Evolutionary conservation across 2,113 vertebrate genomes (phyloP), one percentile per base, ranked within the genome.

Genomic region (Petromus typicus): DNA sequence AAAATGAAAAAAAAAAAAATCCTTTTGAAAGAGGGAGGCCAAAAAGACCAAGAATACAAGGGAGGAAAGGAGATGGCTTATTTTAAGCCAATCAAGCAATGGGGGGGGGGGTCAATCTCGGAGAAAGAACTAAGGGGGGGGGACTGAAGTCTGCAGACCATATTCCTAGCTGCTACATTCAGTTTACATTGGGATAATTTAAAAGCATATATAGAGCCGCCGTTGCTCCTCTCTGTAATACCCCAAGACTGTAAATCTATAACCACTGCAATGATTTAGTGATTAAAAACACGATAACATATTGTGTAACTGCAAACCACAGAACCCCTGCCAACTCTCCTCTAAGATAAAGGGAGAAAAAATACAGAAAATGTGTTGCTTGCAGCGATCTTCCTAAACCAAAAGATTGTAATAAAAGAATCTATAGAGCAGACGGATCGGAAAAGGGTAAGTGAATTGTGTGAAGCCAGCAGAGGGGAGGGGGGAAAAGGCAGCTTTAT

Each of bases 281-380:
- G 99, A 99, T 99, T 99, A 99, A 99, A 98, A 99, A 99, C 98
- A 99, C 94, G 99, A 99, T 99, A 99, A 99, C 99, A 99, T 98
- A 99, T 99, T 99, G 99, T 98, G 98, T 99, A 99, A 99, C 98
- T 99, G 98, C 98, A 99, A 99, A 99, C 99, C 99, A 98, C 99
- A 99, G 98, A 98, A 98, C 98, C 96, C 92, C 98, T 97, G 98
- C 98, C 99, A 99, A 99, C 98, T 99, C 98, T 98, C 97, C 98
- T 99, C 98, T 97, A 96, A 98, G 98, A 99, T 99, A 98, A 98
- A 98, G 98, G 97, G 97, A 97, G 89, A 94, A 66, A 97, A 97
- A 98, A 97, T 95, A 98, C 91, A 98, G 97, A 98, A 98, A 98
- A 98, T 97, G 97, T 88, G 98, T 97, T 98, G 98, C 98, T 98